Percentiles rank a stretch among this genome's conserved stretches.
These are phyloP conservation scores for Priocnemis perturbator DNA, from an alignment of 2,888 invertebrate genomes.

Conservation along the genomic window DNA sequence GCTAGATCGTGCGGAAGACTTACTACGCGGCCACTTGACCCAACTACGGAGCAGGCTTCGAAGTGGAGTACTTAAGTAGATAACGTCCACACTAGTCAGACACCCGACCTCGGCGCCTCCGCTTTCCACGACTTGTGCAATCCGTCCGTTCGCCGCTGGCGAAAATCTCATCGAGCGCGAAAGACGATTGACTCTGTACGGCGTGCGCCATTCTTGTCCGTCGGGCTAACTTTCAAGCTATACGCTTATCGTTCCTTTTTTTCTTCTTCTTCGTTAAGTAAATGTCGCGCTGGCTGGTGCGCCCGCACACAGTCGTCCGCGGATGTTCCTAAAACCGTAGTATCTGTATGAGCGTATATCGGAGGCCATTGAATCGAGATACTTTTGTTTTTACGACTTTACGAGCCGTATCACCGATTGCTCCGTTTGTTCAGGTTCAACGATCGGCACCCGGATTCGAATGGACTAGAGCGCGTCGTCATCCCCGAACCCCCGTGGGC, in stretches of 20 bases:
- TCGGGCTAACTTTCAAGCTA: no score
- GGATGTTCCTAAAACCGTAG: slow-evolving; percentile 11
- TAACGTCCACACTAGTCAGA: slow-evolving; percentile 64
- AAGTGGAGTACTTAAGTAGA: slow-evolving; percentile 57
- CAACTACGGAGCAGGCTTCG: slow-evolving; percentile 13
- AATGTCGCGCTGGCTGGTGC: neutral
- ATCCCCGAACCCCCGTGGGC: slow-evolving; percentile 28
- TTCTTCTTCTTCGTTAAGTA: no score
- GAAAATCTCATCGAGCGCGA: no score
- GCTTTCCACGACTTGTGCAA: slow-evolving; percentile 18
- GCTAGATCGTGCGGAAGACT: neutral
- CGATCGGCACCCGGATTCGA: slow-evolving; percentile 54
- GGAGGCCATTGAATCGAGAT: slow-evolving; percentile 40
- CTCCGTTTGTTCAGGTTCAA: slow-evolving; percentile 60
- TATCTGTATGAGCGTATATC: slow-evolving; percentile 30
- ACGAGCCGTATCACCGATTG: slow-evolving; percentile 58
- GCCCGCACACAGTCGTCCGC: neutral
- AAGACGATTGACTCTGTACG: no score
- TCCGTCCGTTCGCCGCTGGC: neutral
- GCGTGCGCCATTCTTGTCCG: neutral
- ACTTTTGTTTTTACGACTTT: slow-evolving; percentile 61
- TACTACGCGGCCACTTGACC: neutral
- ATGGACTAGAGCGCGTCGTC: slow-evolving; percentile 39
- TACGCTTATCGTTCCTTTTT: no score
- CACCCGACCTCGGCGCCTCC: slow-evolving; percentile 32